These are phyloP conservation scores for Triplophysa dalaica DNA, from an alignment of 2,113 vertebrate genomes.

Conservation along the genomic window DNA sequence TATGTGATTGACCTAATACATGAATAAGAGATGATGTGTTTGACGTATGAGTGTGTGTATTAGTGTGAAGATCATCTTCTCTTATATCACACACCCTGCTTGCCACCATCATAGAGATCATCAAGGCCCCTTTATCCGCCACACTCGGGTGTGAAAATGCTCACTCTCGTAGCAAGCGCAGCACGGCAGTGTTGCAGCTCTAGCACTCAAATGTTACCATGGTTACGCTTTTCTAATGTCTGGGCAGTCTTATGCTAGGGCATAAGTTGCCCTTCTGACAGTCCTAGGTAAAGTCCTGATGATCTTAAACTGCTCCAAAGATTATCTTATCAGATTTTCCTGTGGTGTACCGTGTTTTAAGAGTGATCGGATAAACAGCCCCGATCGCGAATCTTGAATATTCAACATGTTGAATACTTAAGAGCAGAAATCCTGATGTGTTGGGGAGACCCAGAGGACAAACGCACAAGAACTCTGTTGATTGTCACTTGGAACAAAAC, in stretches of 20 bases:
- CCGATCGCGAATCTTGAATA: too few relatives aligned
- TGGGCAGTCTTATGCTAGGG: background rate
- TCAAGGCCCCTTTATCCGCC: background rate
- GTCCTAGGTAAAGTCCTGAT: too few relatives aligned
- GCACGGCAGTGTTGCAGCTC: conserved; percentile 2
- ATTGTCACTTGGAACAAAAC: too few relatives aligned
- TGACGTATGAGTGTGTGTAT: conserved; percentile 15
- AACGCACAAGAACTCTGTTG: too few relatives aligned
- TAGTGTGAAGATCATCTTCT: background rate
- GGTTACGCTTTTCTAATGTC: conserved; percentile 2
- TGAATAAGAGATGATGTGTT: background rate
- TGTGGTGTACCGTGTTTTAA: too few relatives aligned
- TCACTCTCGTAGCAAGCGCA: conserved; percentile 10
- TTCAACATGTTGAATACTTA: too few relatives aligned
- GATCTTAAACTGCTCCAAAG: too few relatives aligned
- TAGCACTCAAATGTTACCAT: conserved; percentile 16
- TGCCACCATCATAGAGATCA: background rate
- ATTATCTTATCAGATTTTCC: too few relatives aligned
- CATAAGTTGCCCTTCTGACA: too few relatives aligned
- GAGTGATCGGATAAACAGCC: too few relatives aligned
- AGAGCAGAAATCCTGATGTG: too few relatives aligned
- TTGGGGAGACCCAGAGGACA: too few relatives aligned
- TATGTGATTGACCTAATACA: background rate
- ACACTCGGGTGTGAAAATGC: conserved; percentile 25
- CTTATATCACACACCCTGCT: background rate